These are phyloP conservation scores for Neomorphus geoffroyi DNA, from an alignment of 2,797 vertebrate species.

Conservation along the genomic window DNA sequence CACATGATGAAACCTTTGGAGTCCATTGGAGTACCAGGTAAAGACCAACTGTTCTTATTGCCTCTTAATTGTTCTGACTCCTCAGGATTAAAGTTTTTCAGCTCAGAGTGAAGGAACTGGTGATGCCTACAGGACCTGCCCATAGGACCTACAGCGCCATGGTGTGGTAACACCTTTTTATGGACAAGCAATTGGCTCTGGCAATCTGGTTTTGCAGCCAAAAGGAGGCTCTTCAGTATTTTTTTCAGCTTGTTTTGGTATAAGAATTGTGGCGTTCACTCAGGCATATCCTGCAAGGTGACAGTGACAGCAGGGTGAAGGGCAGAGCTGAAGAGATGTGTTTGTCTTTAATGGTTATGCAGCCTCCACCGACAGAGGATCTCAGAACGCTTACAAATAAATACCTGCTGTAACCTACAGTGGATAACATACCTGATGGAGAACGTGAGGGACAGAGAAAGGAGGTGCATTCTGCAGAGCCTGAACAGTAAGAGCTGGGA, in stretches of 20 bases:
- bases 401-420: not conserved
- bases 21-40: not conserved
- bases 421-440: not conserved
- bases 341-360: not conserved
- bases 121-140: not conserved
- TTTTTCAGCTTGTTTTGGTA: not conserved
- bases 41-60: not conserved
- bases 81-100: not conserved
- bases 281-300: not conserved
- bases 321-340: not conserved
- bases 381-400: not conserved
- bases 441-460: not conserved
- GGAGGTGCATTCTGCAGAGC: not conserved
- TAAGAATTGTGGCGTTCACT: not conserved
- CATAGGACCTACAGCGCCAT: not conserved
- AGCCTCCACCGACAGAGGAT: not conserved
- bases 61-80: not conserved
- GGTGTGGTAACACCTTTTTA: not conserved
- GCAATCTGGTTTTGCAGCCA: not conserved
- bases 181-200: not conserved
- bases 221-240: not conserved
- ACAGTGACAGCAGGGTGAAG: not conserved
- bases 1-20: not conserved
- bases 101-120: rapidly evolving
- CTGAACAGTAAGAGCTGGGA: not conserved